These are phyloP conservation scores for Etheostoma nigrum DNA, from an alignment of 2,797 vertebrate species.

Conservation along the genomic window DNA sequence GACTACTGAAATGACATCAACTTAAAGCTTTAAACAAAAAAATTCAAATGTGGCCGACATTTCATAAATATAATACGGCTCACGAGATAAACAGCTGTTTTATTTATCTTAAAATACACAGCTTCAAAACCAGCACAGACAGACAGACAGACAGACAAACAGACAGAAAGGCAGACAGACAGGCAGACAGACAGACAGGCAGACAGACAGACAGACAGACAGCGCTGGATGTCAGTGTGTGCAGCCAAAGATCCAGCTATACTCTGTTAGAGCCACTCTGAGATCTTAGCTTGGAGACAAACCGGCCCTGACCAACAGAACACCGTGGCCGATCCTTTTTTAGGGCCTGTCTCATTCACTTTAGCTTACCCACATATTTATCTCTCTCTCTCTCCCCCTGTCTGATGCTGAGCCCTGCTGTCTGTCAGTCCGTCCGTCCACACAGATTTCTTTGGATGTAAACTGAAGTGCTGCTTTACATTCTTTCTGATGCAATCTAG, in stretches of 20 bases:
- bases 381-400: conserved; percentile 55
- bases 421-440: background rate
- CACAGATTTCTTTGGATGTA: conserved; percentile 19
- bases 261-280: conserved; percentile 28
- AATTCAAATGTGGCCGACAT: conserved; percentile 28
- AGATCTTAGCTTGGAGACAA: conserved; percentile 59
- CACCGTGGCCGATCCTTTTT: conserved; percentile 68
- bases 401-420: conserved; percentile 16
- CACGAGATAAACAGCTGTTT: conserved; percentile 20
- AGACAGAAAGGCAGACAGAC: too few species aligned
- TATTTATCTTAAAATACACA: conserved; percentile 12
- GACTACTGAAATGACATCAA: background rate
- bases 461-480: conserved; percentile 21
- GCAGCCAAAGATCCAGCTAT: conserved; percentile 19
- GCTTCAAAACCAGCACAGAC: conserved; percentile 8
- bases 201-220: background rate
- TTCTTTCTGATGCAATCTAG: conserved; percentile 7
- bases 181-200: too few species aligned
- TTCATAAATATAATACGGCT: conserved; percentile 23
- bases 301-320: conserved; percentile 49
- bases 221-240: conserved; percentile 6
- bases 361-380: conserved; percentile 47
- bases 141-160: background rate
- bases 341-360: conserved; percentile 71
- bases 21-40: conserved; percentile 2